Percentiles rank a stretch among this genome's conserved stretches.
Conservation (phyloP, 1,140 invertebrate species). For the Anadara kagoshimensis region DNA sequence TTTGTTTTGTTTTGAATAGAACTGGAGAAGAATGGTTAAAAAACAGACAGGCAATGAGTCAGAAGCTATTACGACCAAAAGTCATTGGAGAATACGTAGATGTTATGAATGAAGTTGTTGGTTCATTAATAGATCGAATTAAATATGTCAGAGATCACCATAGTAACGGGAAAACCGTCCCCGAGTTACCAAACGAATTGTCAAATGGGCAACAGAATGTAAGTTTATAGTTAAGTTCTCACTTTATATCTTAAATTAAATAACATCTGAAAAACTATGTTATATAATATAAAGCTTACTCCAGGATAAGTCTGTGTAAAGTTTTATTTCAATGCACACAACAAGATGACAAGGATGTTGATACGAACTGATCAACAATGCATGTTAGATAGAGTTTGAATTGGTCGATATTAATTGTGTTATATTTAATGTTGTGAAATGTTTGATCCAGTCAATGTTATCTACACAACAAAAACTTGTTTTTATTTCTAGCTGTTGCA, state of each 20-base stretch:
- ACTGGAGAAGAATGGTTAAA: constrained; percentile 57
- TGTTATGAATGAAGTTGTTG: constrained; percentile 45
- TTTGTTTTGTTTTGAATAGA: constrained; percentile 32
- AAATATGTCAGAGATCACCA: constrained; percentile 41
- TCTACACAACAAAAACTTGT: too few species aligned
- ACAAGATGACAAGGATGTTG: too few species aligned
- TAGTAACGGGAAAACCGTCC: constrained; percentile 29
- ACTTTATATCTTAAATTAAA: too few species aligned
- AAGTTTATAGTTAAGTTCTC: constrained; percentile 11
- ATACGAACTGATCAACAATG: too few species aligned
- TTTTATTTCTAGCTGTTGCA: constrained; percentile 50
- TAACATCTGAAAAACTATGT: too few species aligned
- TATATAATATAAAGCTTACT: too few species aligned
- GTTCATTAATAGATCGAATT: constrained; percentile 44
- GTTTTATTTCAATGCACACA: too few species aligned
- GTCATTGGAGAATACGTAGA: constrained; percentile 45
- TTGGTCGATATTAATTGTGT: too few species aligned
- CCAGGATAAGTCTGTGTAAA: too few species aligned
- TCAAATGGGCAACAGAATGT: constrained; percentile 64
- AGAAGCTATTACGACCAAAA: constrained; percentile 52
- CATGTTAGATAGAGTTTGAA: too few species aligned
- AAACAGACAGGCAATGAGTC: constrained; percentile 42
- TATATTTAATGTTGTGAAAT: too few species aligned
- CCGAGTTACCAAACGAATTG: constrained; percentile 51
- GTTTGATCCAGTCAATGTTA: too few species aligned